phyloP scores from a whole-genome alignment of 2,113 vertebrate species.

The Percina caprodes region DNA sequence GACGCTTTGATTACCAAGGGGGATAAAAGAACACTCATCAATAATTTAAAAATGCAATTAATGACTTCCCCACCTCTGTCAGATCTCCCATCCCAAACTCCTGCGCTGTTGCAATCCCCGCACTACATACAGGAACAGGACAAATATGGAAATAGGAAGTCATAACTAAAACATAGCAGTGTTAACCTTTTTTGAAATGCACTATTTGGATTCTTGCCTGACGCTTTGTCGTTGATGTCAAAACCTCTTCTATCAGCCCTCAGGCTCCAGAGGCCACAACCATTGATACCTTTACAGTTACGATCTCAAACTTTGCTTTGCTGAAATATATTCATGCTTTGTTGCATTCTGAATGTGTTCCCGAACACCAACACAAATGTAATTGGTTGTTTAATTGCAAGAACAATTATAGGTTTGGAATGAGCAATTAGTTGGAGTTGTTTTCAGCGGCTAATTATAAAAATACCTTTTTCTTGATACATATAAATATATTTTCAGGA shows the following conservation, averaged over 20 bases:
- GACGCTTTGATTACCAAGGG: conserved; percentile 75
- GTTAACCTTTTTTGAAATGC: conserved; percentile 75
- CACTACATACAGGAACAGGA: conserved; percentile 64
- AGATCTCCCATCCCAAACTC: conserved; percentile 73
- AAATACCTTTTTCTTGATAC: background rate
- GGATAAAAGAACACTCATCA: conserved; percentile 77
- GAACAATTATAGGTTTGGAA: conserved; percentile 53
- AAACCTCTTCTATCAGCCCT: conserved; percentile 16
- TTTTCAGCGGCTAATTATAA: conserved; percentile 22
- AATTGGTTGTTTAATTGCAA: conserved; percentile 69
- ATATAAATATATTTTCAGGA: background rate
- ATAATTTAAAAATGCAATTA: conserved; percentile 83
- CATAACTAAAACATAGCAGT: conserved; percentile 77
- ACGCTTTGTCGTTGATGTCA: conserved; percentile 68
- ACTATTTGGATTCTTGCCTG: conserved; percentile 46
- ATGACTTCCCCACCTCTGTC: conserved; percentile 79
- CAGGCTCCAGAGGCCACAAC: conserved; percentile 45
- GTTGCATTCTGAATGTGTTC: conserved; percentile 49
- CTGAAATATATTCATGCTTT: conserved; percentile 71
- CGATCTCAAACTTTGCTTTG: conserved; percentile 55
- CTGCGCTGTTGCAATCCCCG: conserved; percentile 39
- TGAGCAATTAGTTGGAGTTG: conserved; percentile 32
- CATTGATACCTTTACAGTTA: conserved; percentile 21
- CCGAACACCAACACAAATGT: conserved; percentile 38
- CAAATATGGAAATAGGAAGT: conserved; percentile 75